Percentiles rank a stretch among this genome's conserved stretches.
Conservation (phyloP, 2,888 invertebrate species). For the Dexiosoma caninum region DNA sequence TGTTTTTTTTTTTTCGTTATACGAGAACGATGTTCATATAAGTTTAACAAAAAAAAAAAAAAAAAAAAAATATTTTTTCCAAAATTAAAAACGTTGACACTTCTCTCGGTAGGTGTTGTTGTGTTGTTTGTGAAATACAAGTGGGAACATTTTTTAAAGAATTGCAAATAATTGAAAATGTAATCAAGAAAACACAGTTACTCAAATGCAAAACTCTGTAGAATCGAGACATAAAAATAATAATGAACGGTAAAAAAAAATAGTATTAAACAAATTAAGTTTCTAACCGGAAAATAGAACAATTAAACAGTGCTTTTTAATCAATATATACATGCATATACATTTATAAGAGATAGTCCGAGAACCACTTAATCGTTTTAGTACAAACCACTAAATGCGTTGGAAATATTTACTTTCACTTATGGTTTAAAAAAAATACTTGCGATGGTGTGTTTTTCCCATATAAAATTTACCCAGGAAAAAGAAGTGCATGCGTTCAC, state of each 20-base stretch:
- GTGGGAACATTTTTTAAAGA: constrained; percentile 28
- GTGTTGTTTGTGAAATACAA: constrained; percentile 33
- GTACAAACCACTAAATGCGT: too few species aligned
- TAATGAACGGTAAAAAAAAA: not conserved
- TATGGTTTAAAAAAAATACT: too few species aligned
- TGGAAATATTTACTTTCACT: too few species aligned
- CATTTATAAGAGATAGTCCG: too few species aligned
- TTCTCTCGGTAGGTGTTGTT: constrained; percentile 20
- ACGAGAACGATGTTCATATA: not conserved
- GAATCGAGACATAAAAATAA: not conserved
- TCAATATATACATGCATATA: too few species aligned
- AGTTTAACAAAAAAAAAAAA: constrained; percentile 11
- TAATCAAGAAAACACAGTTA: constrained; percentile 48
- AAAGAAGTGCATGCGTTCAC: too few species aligned
- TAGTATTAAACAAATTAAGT: too few species aligned
- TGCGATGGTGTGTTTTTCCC: too few species aligned
- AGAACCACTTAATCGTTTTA: too few species aligned
- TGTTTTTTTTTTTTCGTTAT: not conserved
- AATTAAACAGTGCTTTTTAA: too few species aligned
- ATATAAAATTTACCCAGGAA: too few species aligned
- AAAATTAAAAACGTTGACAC: constrained; percentile 39
- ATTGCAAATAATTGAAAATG: constrained; percentile 55
- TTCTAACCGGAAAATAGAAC: too few species aligned
- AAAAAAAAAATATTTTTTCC: not conserved
- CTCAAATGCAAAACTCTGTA: not conserved